Evolutionary conservation across 2,888 invertebrate genomes (phyloP).

Genomic region (Muschampia plurimacula): DNA sequence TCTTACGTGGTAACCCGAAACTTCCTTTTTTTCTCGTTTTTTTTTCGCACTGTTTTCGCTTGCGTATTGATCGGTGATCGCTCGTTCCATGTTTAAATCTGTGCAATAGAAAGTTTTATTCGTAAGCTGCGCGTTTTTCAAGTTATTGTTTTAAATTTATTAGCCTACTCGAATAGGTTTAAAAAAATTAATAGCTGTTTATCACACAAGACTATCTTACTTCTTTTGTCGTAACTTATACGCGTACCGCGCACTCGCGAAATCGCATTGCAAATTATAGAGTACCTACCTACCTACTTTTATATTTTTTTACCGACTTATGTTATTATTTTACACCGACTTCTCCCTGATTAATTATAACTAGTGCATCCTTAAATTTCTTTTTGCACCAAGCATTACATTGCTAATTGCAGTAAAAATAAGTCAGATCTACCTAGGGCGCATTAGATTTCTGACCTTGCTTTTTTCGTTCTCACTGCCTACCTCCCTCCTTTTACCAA

Average conservation of each 20-base stretch:
- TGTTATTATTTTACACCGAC: too few species aligned
- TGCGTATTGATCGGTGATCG: slow-evolving; percentile 46
- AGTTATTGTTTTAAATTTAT: not conserved
- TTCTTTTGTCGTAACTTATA: not conserved
- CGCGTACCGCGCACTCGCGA: slow-evolving; percentile 25
- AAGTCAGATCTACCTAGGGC: too few species aligned
- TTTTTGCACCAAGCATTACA: too few species aligned
- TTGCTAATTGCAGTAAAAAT: too few species aligned
- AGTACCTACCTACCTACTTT: too few species aligned
- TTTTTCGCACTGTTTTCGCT: slow-evolving; percentile 47
- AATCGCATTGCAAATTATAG: slow-evolving; percentile 19
- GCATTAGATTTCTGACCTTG: too few species aligned
- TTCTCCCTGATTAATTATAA: too few species aligned
- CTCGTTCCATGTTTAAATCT: slow-evolving; percentile 46
- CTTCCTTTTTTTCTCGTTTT: not conserved
- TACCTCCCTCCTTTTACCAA: too few species aligned
- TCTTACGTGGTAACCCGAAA: not conserved
- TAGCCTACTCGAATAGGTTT: not conserved
- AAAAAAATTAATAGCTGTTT: slow-evolving; percentile 14
- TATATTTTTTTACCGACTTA: not conserved
- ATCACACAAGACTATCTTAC: slow-evolving; percentile 10
- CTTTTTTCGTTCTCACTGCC: too few species aligned
- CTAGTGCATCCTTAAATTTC: too few species aligned
- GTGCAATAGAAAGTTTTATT: slow-evolving; percentile 29
- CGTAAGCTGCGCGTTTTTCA: slow-evolving; percentile 30